Conservation (phyloP, 2,113 vertebrate genomes). For the Pao palembangensis region DNA sequence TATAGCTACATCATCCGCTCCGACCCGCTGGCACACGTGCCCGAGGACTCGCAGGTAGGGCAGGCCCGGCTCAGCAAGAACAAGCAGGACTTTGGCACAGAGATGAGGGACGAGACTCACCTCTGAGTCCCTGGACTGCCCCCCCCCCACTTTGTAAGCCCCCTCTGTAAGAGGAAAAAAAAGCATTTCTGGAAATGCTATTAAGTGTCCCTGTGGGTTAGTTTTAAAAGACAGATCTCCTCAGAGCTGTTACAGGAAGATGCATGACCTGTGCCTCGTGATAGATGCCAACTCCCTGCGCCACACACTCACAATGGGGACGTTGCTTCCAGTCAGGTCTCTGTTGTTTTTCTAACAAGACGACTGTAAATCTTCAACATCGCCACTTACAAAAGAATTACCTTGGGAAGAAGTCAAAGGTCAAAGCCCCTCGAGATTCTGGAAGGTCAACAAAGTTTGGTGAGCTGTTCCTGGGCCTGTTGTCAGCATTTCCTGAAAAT, state of each 20-base stretch:
- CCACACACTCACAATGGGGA: background rate
- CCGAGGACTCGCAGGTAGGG: slow-evolving; percentile 72
- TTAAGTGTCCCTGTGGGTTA: background rate
- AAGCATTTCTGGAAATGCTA: slow-evolving; percentile 21
- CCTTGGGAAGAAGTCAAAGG: too few species aligned
- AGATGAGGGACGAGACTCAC: slow-evolving; percentile 85
- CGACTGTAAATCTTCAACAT: too few species aligned
- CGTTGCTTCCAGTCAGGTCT: background rate
- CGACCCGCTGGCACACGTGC: slow-evolving; percentile 88
- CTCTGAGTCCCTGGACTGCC: slow-evolving; percentile 61
- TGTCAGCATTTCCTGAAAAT: too few species aligned
- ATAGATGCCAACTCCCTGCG: slow-evolving; percentile 5
- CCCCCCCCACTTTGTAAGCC: background rate
- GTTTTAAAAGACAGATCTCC: slow-evolving; percentile 6
- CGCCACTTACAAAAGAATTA: too few species aligned
- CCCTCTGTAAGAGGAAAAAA: too few species aligned
- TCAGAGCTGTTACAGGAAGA: slow-evolving; percentile 60
- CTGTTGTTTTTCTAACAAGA: too few species aligned
- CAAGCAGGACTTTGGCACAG: slow-evolving; percentile 78
- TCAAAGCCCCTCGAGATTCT: too few species aligned
- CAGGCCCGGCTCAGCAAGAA: slow-evolving; percentile 70
- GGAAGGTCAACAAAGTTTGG: too few species aligned
- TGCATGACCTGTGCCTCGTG: slow-evolving; percentile 69
- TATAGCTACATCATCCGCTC: slow-evolving; percentile 92
- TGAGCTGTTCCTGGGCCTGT: too few species aligned